Base-by-base conservation (phyloP, 2,797 vertebrate species). In the Phylloscopus collybita region DNA sequence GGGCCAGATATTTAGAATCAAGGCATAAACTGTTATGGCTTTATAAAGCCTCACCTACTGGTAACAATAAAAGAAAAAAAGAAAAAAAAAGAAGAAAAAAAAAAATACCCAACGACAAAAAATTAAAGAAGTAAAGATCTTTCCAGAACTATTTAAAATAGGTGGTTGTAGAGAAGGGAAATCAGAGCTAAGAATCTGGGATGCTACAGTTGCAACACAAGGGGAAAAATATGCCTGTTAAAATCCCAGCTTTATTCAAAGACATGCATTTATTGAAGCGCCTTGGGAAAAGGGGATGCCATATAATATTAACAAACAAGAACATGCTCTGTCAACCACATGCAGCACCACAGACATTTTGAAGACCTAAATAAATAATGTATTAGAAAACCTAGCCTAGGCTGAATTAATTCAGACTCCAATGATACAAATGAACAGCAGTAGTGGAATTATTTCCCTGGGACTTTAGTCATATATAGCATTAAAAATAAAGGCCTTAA, bases 331-430 rank as follows among this genome's bases (percentile, higher is more conserved):
- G 80, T 95, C 91, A 97, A 94, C 80, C 79, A 78, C 80, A 88
- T 34, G 74, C 76, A 82, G 75, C 34, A 90, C 47, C 49, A 89
- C 60, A 94, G 93, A 92, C 80, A 92, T 93, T 93, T 47, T 96
- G 78, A 96, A 97, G 61, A 75, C 60, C 88, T 90, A 85, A 90
- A 96, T 97, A 97, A 97, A 97, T 97, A 96, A 96, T 90, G 56
- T 75, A 96, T 95, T 89, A 95, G 90, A 92, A 95, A 94, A 93
- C 65, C 70, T 49, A 87, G 59, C 45, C 81, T 30, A 49, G 42
- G 69, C 67, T 90, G 93, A 96, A 95, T 93, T 95, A 96, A 97
- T 92, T 80, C 71, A 93, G 86, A 65, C 70, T 93, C 79, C 75
- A 91, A 30, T 81, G 90, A 97, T 96, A 97, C 59, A 94, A 96